Base-by-base conservation (phyloP, 2,113 vertebrate genomes). In the Hippocampus mohnikei region DNA sequence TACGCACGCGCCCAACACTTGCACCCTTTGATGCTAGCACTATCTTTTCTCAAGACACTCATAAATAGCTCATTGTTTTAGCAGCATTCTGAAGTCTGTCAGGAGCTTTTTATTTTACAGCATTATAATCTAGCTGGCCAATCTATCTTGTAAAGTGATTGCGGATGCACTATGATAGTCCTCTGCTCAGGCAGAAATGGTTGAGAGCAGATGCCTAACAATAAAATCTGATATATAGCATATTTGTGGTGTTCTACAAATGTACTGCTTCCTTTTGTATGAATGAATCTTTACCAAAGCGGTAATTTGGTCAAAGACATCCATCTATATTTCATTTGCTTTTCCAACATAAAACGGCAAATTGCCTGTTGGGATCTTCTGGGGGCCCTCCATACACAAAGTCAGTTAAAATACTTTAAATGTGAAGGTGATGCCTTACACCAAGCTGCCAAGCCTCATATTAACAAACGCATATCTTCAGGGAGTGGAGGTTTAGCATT, bases 401-500 rank as follows among this genome's bases (percentile, higher is more conserved):
- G 33, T 37, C 33, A 37, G 70, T 70, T 70, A 25, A n/a, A 37
- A 55, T 73, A 72, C 67, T 76, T 40, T 80, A 85, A 83, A 86
- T 83, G 81, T 84, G 78, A 82, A 75, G 80, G 84, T 73, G 76
- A 85, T 70, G 81, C 82, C 72, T 75, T 79, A 27, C 73, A 85
- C 78, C 82, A 80, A 78, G 80, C 81, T 87, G 87, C 87, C 88
- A 88, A 67, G 80, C 81, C 80, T 85, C 80, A 85, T 87, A 81
- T 78, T 70, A 81, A 81, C 81, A 85, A 84, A 87, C 70, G 80
- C 41, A 67, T 76, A 71, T 82, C 83, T 80, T 79, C 78, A 27
- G 82, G 76, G 77, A 80, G 72, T 8, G 50, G 75, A 67, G 58
- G 70, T 83, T 84, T 80, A 80, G 73, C 80, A 76, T 87, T 81